Evolutionary conservation across 2,888 invertebrate genomes (phyloP), one percentile per base, ranked within the genome.

Genomic region (Balanococcus diminutus): DNA sequence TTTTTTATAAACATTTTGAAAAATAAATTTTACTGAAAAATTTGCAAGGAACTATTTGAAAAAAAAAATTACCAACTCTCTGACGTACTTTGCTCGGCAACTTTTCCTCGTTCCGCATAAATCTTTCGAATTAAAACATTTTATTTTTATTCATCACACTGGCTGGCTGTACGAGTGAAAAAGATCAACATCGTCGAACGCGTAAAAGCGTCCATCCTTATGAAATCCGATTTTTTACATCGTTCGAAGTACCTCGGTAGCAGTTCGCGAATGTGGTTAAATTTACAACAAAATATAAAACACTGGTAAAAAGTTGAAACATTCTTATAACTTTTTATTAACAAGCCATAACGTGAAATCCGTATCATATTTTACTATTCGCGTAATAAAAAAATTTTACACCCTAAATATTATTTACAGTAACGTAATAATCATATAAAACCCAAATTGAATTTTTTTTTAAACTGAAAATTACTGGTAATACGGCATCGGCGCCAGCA

Each of bases 351-450:
- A 75, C 75, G 75, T 36, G 32, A 75, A 75, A 75, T 75, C 75
- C 25, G 75, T 75, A 75, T 75, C 75, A 75, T 75, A 75, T 75
- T 75, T 75, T 75, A 75, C 75, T 75, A 75, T 75, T 75, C 19
- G 32, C 31, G 75, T 32, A 75, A 75, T 32, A 75, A 75, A 75
- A 75, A 75, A 75, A 25, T 75, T 75, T 75, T 67, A 67, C 11
- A 67, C 61, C 28, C 61, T 67, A 67, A 67, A 67, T 67, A 67
- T 67, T 67, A 67, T 67, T 75, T 75, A 75, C 32, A 75, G 32
- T 75, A 75, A 75, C 75, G 75, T 75, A 32, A 75, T 75, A 75
- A 75, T 75, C 75, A 32, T 75, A 75, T 75, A 75, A 28, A 75
- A 75, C n/a, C 75, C 32, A 75, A 75, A 75, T 75, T 75, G 75